Evolutionary conservation across 2,113 vertebrate genomes (phyloP).

Genomic region (Octodon degus): DNA sequence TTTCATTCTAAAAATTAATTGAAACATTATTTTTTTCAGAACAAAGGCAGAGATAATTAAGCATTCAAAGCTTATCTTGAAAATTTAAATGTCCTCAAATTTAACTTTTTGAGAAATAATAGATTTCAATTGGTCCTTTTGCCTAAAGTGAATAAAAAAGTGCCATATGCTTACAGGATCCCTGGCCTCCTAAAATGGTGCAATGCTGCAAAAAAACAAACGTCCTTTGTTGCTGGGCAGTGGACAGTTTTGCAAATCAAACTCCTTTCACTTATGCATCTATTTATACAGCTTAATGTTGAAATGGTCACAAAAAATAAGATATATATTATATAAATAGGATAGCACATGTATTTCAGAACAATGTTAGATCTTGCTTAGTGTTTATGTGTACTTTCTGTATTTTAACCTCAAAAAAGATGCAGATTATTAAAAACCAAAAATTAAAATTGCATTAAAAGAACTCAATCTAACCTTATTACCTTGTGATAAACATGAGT

Average conservation of each 20-base stretch:
- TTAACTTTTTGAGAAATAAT: conserved; percentile 69
- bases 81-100: conserved; percentile 58
- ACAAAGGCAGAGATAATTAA: conserved; percentile 67
- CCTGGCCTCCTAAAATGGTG: conserved; percentile 71
- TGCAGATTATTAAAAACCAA: conserved; percentile 63
- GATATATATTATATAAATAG: conserved; percentile 78
- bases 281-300: conserved; percentile 83
- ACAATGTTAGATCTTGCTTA: conserved; percentile 74
- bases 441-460: conserved; percentile 73
- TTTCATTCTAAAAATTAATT: too few relatives aligned
- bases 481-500: conserved; percentile 50
- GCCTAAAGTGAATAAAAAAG: conserved; percentile 40
- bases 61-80: conserved; percentile 65
- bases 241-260: conserved; percentile 79
- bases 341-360: conserved; percentile 74
- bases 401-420: conserved; percentile 65
- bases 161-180: conserved; percentile 40
- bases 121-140: conserved; percentile 77
- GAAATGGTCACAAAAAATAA: conserved; percentile 81
- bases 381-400: conserved; percentile 69
- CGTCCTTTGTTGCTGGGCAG: conserved; percentile 81
- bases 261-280: conserved; percentile 76
- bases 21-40: conserved; percentile 21
- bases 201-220: conserved; percentile 76
- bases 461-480: conserved; percentile 57